Evolutionary conservation across 1,140 invertebrate genomes (phyloP), one percentile per base, ranked within the genome.

Genomic region (Drosophila sp.): DNA sequence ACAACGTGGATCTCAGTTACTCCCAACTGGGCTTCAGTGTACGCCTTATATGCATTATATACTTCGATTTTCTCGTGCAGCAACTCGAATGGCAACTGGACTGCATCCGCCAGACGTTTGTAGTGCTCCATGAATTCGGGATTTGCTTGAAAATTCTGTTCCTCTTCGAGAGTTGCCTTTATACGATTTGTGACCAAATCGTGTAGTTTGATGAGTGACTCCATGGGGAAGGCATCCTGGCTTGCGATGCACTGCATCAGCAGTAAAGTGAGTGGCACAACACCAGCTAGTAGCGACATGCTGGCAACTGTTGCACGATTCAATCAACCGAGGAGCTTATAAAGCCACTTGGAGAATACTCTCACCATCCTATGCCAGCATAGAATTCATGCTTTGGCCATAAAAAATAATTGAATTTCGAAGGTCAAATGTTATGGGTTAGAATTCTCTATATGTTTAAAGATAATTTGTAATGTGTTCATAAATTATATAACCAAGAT

Each of bases 61-160:
- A 50, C 55, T 23, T 4, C 56, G 0, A 84, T 80, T 68, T 84
- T 84, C 25, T 64, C 23, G 40, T 79, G 80, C 4, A 84, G 61
- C 8, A 71, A 54, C 1, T 23, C 38, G 1, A 76, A 1, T 0
- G 80, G 73, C 8, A 83, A 38, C 4, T 27, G 11, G 10, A 27
- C 64, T 2, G 80, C 80, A 30, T 38, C 6, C 10, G 50, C 33
- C 6, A 84, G 58, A 3, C 35, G 50, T 23, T 27, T 40, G 5
- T 60, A 76, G 8, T 50, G 47, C 8, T 30, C 6, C 4, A 8
- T 29, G 6, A 71, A 58, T 17, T 70, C 62, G 0, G 7, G 35
- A 17, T 57, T 41, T 35, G 38, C 23, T 33, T 23, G 27, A 0
- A 11, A 8, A 3, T 50, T 3, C 2, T 47, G 38, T n/a, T 50